Evolutionary conservation across 2,888 invertebrate species (phyloP).

Genomic region (Aradus depressus): DNA sequence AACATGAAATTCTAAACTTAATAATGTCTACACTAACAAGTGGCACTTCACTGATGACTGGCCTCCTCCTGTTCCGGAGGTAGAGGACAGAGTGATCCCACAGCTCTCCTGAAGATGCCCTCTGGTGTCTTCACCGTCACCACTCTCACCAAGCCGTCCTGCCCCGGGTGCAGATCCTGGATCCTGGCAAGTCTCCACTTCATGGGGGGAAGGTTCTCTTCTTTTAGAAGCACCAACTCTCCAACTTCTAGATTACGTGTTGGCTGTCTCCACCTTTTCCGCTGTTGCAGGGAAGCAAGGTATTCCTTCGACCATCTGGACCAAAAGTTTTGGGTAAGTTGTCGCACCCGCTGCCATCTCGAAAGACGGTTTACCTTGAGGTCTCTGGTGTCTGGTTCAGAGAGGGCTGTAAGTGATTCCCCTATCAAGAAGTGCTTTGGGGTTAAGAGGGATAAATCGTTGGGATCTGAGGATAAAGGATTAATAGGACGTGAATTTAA

Average conservation of each 20-base stretch:
- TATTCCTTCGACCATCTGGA: no score
- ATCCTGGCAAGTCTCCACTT: slow-evolving; percentile 12
- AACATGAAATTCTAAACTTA: no score
- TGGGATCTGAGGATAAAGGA: slow-evolving; percentile 14
- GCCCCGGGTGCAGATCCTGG: no score
- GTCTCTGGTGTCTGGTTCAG: slow-evolving; percentile 3
- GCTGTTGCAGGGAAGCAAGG: slow-evolving; percentile 7
- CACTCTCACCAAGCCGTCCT: no score
- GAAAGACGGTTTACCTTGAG: slow-evolving; percentile 8
- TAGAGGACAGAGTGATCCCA: no score
- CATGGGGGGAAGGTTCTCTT: slow-evolving; percentile 6
- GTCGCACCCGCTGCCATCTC: no score
- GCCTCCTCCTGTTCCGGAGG: no score
- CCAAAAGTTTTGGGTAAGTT: slow-evolving; percentile 14
- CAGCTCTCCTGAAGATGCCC: no score
- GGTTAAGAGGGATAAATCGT: slow-evolving; percentile 7
- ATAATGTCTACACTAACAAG: no score
- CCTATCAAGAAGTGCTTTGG: slow-evolving; percentile 15
- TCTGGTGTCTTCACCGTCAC: no score
- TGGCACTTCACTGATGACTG: no score
- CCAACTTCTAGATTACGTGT: background rate
- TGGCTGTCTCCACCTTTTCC: slow-evolving; percentile 7
- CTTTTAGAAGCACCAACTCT: slow-evolving; percentile 7
- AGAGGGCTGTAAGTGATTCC: background rate
- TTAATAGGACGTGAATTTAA: slow-evolving; percentile 16